These are phyloP conservation scores for Mergus octosetaceus DNA, from an alignment of 2,797 vertebrate species.

Conservation along the genomic window DNA sequence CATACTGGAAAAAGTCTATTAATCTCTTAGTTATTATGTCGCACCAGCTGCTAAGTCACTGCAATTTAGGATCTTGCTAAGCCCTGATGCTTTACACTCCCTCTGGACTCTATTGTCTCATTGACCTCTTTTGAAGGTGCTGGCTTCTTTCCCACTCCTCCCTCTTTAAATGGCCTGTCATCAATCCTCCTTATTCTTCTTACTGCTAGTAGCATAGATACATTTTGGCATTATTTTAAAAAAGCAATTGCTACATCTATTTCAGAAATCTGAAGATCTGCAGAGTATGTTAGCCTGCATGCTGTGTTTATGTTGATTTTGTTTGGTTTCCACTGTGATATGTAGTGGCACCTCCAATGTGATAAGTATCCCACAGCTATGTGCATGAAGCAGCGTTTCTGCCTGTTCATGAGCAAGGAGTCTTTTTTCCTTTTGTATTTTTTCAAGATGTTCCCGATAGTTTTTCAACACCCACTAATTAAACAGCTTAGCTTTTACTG, in stretches of 20 bases:
- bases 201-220: neutral
- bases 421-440: neutral
- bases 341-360: neutral
- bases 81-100: slow-evolving; percentile 6
- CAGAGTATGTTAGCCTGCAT: neutral
- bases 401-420: neutral
- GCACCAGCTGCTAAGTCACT: slow-evolving; percentile 25
- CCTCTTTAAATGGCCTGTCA: neutral
- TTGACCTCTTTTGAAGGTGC: slow-evolving; percentile 3
- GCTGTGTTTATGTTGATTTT: neutral
- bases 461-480: neutral
- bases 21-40: slow-evolving; percentile 31
- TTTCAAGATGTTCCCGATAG: neutral
- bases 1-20: slow-evolving; percentile 51
- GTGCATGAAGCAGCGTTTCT: neutral
- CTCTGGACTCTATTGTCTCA: slow-evolving; percentile 22
- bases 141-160: slow-evolving; percentile 21
- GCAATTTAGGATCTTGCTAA: slow-evolving; percentile 51
- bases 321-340: neutral
- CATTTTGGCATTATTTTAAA: neutral
- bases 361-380: neutral
- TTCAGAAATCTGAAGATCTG: neutral
- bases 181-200: neutral
- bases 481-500: neutral
- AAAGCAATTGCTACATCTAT: neutral